Conservation (phyloP, 1,140 invertebrate genomes). For the Lutraria rhynchaena region DNA sequence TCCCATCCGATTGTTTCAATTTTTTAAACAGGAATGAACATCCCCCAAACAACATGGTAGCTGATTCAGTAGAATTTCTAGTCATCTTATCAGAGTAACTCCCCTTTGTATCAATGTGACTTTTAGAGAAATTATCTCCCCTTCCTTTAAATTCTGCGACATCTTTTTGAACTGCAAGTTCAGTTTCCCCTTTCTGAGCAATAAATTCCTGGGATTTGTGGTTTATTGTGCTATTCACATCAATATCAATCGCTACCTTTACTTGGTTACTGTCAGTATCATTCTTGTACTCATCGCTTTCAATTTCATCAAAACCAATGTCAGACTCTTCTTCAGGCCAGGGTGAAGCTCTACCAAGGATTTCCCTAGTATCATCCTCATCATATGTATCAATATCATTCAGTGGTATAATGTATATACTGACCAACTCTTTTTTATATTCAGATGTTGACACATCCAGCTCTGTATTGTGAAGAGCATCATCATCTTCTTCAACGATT, state of each 20-base stretch:
- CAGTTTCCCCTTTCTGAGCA: neutral
- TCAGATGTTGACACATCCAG: neutral
- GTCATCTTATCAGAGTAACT: no score
- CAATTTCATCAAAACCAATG: neutral
- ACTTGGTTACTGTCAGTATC: no score
- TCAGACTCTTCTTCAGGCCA: conserved; percentile 25
- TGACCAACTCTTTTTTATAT: conserved; percentile 14
- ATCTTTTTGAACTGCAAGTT: neutral
- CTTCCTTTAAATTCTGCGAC: neutral
- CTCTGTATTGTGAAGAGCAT: neutral
- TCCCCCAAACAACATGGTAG: no score
- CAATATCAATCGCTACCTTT: no score
- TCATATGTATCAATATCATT: conserved; percentile 29
- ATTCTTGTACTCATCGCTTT: no score
- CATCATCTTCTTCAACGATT: neutral
- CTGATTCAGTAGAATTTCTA: no score
- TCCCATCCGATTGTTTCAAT: no score
- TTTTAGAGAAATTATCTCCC: no score
- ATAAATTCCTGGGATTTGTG: neutral
- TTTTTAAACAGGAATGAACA: no score
- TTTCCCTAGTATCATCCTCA: neutral
- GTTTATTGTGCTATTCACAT: no score
- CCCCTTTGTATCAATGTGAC: no score
- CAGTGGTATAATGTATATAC: conserved; percentile 51
- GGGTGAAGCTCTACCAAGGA: conserved; percentile 21